Evolutionary conservation across 2,113 vertebrate genomes (phyloP).

Genomic region (Scolopax mira): DNA sequence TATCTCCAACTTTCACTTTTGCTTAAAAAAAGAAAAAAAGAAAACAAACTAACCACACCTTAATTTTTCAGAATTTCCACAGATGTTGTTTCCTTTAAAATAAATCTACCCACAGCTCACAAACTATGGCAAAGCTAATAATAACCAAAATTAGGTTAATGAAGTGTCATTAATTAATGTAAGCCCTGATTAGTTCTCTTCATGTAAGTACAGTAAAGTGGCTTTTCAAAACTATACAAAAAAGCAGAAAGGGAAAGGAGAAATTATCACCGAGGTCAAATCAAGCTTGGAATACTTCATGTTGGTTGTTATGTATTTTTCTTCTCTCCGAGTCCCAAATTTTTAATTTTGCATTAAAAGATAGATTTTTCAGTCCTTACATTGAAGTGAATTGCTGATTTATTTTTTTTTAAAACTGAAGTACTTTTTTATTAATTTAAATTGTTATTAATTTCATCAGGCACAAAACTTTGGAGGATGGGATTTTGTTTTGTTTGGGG

Average conservation of each 20-base stretch:
- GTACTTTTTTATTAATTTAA: not conserved
- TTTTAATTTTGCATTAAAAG: not conserved
- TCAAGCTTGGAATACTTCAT: not conserved
- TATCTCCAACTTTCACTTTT: not conserved
- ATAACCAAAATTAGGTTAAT: not conserved
- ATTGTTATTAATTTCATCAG: not conserved
- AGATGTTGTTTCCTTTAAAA: not conserved
- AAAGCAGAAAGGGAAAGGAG: not conserved
- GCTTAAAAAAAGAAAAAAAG: no score
- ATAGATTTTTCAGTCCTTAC: not conserved
- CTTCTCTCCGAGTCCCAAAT: not conserved
- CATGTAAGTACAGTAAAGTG: not conserved
- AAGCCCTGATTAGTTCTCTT: not conserved
- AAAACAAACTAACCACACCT: no score
- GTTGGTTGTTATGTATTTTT: not conserved
- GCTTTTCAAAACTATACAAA: not conserved
- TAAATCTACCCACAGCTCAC: not conserved
- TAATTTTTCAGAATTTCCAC: not conserved
- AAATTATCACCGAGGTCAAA: not conserved
- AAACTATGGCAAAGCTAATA: not conserved
- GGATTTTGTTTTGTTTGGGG: not conserved
- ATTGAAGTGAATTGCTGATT: not conserved
- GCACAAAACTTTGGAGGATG: fast-evolving
- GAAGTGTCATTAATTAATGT: no score
- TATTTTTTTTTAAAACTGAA: not conserved